Evolutionary conservation across 2,797 vertebrate genomes (phyloP).

Genomic region (Xenopus petersii): DNA sequence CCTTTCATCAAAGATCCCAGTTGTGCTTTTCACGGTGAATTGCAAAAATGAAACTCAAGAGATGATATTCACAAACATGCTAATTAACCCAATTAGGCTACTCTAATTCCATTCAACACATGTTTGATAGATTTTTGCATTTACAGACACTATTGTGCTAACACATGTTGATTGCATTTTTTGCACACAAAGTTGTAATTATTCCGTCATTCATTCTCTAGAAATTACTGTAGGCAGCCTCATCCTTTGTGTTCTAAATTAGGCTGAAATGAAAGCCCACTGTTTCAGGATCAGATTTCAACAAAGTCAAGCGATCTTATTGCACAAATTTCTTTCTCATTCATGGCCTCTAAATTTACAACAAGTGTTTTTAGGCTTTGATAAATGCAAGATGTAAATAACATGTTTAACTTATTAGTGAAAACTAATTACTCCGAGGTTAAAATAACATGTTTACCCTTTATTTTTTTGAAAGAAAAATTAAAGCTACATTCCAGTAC

Average conservation of each 20-base stretch:
- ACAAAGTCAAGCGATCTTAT: not conserved
- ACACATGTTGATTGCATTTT: conserved; percentile 1
- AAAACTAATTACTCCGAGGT: not conserved
- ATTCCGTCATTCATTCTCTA: not conserved
- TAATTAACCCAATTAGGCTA: conserved; percentile 42
- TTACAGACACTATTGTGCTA: conserved; percentile 3
- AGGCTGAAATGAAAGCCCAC: not conserved
- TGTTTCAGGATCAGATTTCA: not conserved
- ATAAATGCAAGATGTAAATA: not conserved
- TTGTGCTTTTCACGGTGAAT: conserved; percentile 20
- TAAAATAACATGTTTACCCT: not conserved
- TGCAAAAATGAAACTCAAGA: conserved; percentile 18
- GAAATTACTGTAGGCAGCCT: not conserved
- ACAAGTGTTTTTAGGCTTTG: not conserved
- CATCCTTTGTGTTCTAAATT: conserved; percentile 2
- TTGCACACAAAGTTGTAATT: not conserved
- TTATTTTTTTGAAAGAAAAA: not conserved
- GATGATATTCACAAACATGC: conserved; percentile 24
- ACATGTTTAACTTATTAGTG: conserved; percentile 3
- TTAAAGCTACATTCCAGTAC: not conserved
- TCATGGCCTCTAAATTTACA: not conserved
- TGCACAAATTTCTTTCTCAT: conserved; percentile 2
- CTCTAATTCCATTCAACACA: conserved; percentile 27
- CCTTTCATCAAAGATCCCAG: conserved; percentile 31
- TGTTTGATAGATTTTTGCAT: conserved; percentile 25